Evolutionary conservation across 1,140 invertebrate genomes (phyloP).

Genomic region (Megathymus violae): DNA sequence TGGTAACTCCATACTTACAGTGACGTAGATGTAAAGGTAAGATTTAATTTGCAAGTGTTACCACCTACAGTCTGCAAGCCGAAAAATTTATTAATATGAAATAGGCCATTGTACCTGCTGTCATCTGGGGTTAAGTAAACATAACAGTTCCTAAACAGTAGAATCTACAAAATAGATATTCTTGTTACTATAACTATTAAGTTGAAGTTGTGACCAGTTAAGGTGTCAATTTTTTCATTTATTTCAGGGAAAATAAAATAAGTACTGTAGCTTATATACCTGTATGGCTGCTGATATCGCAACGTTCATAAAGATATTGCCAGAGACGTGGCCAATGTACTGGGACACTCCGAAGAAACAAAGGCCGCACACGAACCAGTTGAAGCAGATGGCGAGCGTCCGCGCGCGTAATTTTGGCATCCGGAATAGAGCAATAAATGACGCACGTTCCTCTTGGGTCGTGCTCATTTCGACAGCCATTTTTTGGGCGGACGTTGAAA

Average conservation of each 20-base stretch:
- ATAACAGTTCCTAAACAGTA: no score
- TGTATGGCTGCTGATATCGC: slow-evolving; percentile 87
- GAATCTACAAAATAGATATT: no score
- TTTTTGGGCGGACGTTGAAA: slow-evolving; percentile 75
- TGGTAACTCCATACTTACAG: no score
- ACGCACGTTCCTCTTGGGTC: slow-evolving; percentile 75
- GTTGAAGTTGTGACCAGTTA: no score
- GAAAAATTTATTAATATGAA: no score
- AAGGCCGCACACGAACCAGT: slow-evolving; percentile 90
- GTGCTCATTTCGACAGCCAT: slow-evolving; percentile 56
- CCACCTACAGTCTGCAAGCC: no score
- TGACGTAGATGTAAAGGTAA: no score
- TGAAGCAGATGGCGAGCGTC: slow-evolving; percentile 88
- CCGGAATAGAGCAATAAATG: slow-evolving; percentile 87
- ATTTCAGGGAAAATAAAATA: neutral
- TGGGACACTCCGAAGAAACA: slow-evolving; percentile 91
- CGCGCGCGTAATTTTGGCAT: slow-evolving; percentile 90
- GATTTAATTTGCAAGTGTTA: no score
- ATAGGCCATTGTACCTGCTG: no score
- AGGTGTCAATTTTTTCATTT: no score
- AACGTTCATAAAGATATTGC: slow-evolving; percentile 90
- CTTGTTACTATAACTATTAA: no score
- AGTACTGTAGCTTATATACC: slow-evolving; percentile 57
- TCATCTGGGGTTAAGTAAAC: no score
- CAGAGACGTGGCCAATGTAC: slow-evolving; percentile 88